These are phyloP conservation scores for Aphaenogaster rudis DNA, from an alignment of 1,140 invertebrate species.

Conservation along the genomic window DNA sequence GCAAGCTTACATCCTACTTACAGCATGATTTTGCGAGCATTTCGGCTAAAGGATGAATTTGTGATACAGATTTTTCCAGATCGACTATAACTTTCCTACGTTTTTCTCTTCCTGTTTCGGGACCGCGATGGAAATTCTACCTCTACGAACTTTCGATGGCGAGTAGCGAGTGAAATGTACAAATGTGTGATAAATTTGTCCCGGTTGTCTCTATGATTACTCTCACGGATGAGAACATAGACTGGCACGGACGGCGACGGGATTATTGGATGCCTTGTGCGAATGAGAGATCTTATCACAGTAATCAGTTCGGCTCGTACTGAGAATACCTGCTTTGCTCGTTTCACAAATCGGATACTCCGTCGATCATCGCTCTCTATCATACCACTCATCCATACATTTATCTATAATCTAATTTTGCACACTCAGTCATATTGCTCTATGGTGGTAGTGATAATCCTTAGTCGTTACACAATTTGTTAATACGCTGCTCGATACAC, in stretches of 20 bases:
- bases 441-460: conserved; percentile 56
- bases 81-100: conserved; percentile 20
- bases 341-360: conserved; percentile 26
- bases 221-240: conserved; percentile 1
- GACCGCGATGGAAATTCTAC: conserved; percentile 21
- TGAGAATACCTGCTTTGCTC: conserved; percentile 48
- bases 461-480: conserved; percentile 54
- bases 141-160: conserved; percentile 30
- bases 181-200: conserved; percentile 34
- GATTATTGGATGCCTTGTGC: conserved; percentile 38
- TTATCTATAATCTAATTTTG: conserved; percentile 63
- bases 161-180: conserved; percentile 31
- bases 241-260: conserved; percentile 30
- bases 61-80: conserved; percentile 38
- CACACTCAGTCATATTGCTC: conserved; percentile 60
- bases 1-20: conserved; percentile 53
- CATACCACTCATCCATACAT: conserved; percentile 39
- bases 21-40: conserved; percentile 38
- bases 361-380: conserved; percentile 22
- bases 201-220: neutral
- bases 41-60: conserved; percentile 34
- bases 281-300: conserved; percentile 62
- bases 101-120: neutral
- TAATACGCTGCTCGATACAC: conserved; percentile 46
- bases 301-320: conserved; percentile 49